Conservation (phyloP, 2,113 vertebrate genomes). For the Ascaphus truei region DNA sequence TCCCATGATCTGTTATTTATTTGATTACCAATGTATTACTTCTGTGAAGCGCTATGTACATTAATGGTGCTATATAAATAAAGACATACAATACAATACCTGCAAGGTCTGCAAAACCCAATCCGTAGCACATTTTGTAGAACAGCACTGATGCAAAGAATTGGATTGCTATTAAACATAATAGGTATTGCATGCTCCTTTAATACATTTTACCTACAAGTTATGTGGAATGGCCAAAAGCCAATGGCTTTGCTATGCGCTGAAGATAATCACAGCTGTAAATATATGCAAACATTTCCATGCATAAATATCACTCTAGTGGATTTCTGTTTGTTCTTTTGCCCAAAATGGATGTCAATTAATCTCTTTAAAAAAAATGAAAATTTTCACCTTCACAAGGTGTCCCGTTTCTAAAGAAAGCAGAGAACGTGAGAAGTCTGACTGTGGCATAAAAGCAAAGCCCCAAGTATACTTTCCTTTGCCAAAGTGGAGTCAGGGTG, state of each 20-base stretch:
- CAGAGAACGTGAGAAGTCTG: neutral
- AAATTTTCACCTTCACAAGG: neutral
- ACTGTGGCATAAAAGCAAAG: too few relatives aligned
- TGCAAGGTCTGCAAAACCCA: too few relatives aligned
- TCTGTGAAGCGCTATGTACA: too few relatives aligned
- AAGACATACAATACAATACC: too few relatives aligned
- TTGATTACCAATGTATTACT: too few relatives aligned
- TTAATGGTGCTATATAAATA: too few relatives aligned
- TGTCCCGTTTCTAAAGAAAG: neutral
- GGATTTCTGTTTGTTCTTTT: conserved; percentile 1
- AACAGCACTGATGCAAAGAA: too few relatives aligned
- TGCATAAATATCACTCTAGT: neutral
- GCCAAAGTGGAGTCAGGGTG: too few relatives aligned
- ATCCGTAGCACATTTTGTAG: too few relatives aligned
- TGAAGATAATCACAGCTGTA: neutral
- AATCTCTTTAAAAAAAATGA: neutral
- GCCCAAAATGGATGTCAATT: neutral
- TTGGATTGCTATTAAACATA: neutral
- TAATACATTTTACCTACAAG: neutral
- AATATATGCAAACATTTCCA: neutral
- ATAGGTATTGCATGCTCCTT: neutral
- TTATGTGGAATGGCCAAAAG: neutral
- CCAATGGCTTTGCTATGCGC: conserved; percentile 3
- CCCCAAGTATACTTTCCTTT: too few relatives aligned
- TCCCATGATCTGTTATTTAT: too few relatives aligned